Percentiles rank a stretch among this genome's conserved stretches.
These are phyloP conservation scores for Halictus rubicundus DNA, from an alignment of 1,140 invertebrate genomes.

Conservation along the genomic window DNA sequence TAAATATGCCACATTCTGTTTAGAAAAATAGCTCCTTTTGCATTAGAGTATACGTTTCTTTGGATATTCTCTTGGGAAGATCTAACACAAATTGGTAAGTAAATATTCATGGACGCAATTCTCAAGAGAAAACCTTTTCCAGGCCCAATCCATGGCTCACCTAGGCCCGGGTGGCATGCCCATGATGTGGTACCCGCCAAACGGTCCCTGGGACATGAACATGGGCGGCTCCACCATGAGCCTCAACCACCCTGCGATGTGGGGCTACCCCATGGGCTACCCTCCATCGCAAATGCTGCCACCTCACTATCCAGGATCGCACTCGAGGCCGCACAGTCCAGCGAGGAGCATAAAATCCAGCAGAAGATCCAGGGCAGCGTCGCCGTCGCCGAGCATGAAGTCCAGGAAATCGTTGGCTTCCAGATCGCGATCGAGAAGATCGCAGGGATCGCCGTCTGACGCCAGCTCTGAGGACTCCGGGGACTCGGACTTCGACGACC, in stretches of 20 bases:
- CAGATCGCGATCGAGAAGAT: constrained; percentile 71
- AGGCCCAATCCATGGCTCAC: constrained; percentile 88
- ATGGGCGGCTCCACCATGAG: constrained; percentile 77
- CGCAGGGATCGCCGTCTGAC: constrained; percentile 77
- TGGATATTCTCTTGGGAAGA: too few species aligned
- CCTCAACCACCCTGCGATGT: constrained; percentile 74
- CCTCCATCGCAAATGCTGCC: constrained; percentile 80
- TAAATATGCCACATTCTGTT: too few species aligned
- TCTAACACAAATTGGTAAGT: too few species aligned
- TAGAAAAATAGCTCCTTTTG: too few species aligned
- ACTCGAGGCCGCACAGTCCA: constrained; percentile 76
- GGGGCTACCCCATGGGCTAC: constrained; percentile 75
- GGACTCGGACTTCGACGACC: constrained; percentile 82
- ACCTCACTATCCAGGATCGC: constrained; percentile 75
- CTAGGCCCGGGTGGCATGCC: constrained; percentile 77
- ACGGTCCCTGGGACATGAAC: constrained; percentile 71
- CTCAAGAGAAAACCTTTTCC: not conserved
- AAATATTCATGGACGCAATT: too few species aligned
- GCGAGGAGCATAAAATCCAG: constrained; percentile 78
- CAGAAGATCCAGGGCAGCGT: constrained; percentile 82
- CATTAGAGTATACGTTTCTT: too few species aligned
- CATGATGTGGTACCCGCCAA: constrained; percentile 80
- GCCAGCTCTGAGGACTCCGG: constrained; percentile 81
- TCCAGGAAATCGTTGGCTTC: constrained; percentile 83
- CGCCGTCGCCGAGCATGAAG: constrained; percentile 86